phyloP scores from a whole-genome alignment of 1,140 invertebrate species.

The Anastrepha ludens region DNA sequence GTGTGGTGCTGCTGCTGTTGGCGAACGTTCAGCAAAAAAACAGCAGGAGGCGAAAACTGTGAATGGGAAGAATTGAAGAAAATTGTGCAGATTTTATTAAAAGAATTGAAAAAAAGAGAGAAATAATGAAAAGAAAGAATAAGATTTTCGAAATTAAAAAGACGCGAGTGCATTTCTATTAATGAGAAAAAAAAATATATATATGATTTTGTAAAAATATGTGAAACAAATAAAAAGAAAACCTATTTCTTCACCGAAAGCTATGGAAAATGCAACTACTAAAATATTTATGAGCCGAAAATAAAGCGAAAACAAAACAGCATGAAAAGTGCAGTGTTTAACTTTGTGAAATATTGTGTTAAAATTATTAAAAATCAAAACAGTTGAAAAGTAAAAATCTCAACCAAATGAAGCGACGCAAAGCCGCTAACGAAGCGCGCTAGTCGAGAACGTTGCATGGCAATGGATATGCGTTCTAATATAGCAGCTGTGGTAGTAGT shows the following conservation, averaged over 20 bases:
- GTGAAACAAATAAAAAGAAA: not conserved
- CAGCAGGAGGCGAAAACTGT: conserved; percentile 25
- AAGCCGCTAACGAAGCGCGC: conserved; percentile 43
- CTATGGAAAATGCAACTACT: not conserved
- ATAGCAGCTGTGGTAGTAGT: conserved; percentile 25
- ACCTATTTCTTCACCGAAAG: not conserved
- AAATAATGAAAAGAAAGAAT: conserved; percentile 23
- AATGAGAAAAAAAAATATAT: not conserved
- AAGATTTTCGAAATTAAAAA: conserved; percentile 36
- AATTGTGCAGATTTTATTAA: conserved; percentile 40
- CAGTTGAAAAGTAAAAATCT: conserved; percentile 10
- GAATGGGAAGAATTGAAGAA: conserved; percentile 23
- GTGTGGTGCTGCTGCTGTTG: conserved; percentile 39
- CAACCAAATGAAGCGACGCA: conserved; percentile 32
- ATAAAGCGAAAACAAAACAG: conserved; percentile 24
- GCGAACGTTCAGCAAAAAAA: conserved; percentile 43
- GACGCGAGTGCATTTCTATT: not conserved
- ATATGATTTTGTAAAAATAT: conserved; percentile 19
- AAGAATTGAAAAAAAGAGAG: conserved; percentile 34
- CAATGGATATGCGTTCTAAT: conserved; percentile 18
- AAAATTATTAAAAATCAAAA: not conserved
- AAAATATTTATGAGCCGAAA: conserved; percentile 13
- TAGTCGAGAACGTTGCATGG: conserved; percentile 34
- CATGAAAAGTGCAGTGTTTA: conserved; percentile 32
- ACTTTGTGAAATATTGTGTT: not conserved